phyloP scores from a whole-genome alignment of 2,113 vertebrate genomes.

The Prolemur simus region DNA sequence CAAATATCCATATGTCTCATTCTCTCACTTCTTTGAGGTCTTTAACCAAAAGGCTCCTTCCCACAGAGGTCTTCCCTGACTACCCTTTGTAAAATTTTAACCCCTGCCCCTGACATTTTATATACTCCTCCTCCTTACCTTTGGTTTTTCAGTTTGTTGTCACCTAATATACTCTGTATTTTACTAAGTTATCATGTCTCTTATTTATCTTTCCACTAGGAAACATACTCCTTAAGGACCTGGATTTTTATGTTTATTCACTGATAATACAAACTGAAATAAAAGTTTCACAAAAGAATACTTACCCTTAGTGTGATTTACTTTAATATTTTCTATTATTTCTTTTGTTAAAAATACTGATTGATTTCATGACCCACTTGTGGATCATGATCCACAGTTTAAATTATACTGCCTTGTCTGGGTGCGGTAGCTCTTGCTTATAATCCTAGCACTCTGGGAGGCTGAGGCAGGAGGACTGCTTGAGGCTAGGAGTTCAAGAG shows the following conservation, averaged over 20 bases:
- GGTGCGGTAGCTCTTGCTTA: too few relatives aligned
- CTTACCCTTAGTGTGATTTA: not conserved
- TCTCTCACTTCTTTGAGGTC: not conserved
- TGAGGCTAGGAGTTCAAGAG: too few relatives aligned
- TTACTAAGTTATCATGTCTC: not conserved
- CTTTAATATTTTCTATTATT: not conserved
- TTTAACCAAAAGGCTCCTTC: not conserved
- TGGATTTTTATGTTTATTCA: not conserved
- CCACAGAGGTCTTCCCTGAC: not conserved
- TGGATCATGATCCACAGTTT: not conserved
- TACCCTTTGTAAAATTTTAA: not conserved
- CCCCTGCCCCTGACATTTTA: not conserved
- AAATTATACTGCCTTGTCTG: not conserved
- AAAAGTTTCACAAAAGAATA: slow-evolving; percentile 11
- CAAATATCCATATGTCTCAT: not conserved
- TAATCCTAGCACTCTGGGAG: too few relatives aligned
- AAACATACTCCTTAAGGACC: not conserved
- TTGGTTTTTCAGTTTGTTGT: not conserved
- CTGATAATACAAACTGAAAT: not conserved
- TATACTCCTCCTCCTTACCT: not conserved
- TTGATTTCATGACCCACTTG: not conserved
- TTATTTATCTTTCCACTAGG: not conserved
- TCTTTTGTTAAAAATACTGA: not conserved
- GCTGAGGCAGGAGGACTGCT: too few relatives aligned
- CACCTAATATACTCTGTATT: not conserved